phyloP scores from a whole-genome alignment of 2,797 vertebrate species.

The Halcyon smyrnensis region DNA sequence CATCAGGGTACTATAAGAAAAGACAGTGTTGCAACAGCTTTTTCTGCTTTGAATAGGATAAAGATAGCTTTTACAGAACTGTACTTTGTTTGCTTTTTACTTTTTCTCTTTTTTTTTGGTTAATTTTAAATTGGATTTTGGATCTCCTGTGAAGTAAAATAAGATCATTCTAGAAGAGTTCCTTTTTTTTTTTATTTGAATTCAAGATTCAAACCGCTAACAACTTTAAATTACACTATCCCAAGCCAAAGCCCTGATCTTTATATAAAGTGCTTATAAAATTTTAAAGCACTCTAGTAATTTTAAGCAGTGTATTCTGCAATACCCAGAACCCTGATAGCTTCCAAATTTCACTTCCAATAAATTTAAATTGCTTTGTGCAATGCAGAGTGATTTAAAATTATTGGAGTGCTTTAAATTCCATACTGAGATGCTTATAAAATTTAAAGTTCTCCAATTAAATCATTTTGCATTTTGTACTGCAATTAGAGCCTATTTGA shows the following conservation, averaged over 20 bases:
- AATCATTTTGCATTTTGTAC: constrained; percentile 46
- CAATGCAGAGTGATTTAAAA: constrained; percentile 70
- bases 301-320: constrained; percentile 61
- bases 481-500: constrained; percentile 57
- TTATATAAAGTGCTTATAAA: constrained; percentile 63
- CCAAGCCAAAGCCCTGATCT: background rate
- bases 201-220: background rate
- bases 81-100: background rate
- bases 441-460: constrained; percentile 69
- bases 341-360: constrained; percentile 75
- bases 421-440: constrained; percentile 64
- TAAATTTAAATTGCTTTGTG: constrained; percentile 78
- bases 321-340: constrained; percentile 65
- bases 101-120: background rate
- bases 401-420: constrained; percentile 73
- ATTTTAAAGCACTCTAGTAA: constrained; percentile 54
- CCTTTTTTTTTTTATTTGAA: background rate
- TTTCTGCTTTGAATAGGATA: background rate
- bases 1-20: background rate
- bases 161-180: background rate
- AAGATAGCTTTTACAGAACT: background rate
- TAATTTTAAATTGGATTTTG: background rate
- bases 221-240: background rate
- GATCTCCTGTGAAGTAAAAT: background rate
- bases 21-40: background rate